These are phyloP conservation scores for Myotis pilosus DNA, from an alignment of 2,797 vertebrate species.

Conservation along the genomic window DNA sequence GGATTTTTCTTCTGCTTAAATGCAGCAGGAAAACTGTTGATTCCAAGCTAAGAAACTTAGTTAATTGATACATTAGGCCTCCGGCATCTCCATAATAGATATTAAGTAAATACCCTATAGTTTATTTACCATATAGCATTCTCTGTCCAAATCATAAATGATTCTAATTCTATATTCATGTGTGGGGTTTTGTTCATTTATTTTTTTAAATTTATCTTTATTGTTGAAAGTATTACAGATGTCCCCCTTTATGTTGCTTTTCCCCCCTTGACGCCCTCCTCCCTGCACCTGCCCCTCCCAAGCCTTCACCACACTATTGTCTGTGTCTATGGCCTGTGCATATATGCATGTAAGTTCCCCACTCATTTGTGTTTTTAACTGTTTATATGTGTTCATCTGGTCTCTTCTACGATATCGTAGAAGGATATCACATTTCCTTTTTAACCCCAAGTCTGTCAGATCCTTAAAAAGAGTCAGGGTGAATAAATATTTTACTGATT, in stretches of 20 bases:
- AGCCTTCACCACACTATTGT: no score
- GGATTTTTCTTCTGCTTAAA: constrained; percentile 18
- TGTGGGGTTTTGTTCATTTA: background rate
- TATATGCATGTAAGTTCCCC: no score
- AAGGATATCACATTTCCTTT: background rate
- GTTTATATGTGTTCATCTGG: background rate
- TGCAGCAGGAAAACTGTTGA: background rate
- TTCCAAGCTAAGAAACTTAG: background rate
- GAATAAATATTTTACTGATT: constrained; percentile 1
- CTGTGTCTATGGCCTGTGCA: no score
- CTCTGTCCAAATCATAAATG: background rate
- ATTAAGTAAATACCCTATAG: background rate
- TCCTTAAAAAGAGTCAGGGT: constrained; percentile 11
- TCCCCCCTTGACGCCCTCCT: no score
- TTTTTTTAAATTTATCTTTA: no score
- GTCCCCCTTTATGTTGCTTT: no score
- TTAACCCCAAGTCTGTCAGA: background rate
- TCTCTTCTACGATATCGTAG: background rate
- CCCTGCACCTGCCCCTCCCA: no score
- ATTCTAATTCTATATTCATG: background rate
- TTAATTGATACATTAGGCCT: background rate
- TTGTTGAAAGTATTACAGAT: no score
- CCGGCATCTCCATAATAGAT: background rate
- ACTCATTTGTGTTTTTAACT: background rate
- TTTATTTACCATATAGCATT: background rate